Percentiles rank a stretch among this genome's conserved stretches.
Evolutionary conservation across 2,113 vertebrate genomes (phyloP).

Genomic region (Furnarius figulus): DNA sequence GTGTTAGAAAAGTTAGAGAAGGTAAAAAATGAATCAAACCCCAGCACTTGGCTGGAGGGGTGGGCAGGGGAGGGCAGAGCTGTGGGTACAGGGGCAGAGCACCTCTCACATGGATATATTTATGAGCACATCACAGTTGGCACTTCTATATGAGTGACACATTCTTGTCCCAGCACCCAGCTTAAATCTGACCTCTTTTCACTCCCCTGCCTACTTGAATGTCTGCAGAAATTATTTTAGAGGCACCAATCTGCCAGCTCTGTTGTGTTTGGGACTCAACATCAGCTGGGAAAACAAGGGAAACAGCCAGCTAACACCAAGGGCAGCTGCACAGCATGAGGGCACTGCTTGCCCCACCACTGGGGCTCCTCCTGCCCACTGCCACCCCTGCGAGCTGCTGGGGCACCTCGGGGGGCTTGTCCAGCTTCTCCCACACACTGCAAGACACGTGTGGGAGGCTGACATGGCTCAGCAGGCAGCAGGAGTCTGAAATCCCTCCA

Average conservation of each 20-base stretch:
- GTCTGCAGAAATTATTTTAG: not conserved
- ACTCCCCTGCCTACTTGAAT: not conserved
- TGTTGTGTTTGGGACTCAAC: not conserved
- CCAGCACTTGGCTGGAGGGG: too few species aligned
- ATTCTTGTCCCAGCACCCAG: not conserved
- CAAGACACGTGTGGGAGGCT: not conserved
- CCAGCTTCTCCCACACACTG: accelerated
- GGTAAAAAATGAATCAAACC: not conserved
- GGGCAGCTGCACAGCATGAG: not conserved
- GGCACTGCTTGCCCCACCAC: too few species aligned
- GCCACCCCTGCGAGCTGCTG: not conserved
- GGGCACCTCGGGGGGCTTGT: not conserved
- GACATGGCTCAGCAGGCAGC: not conserved
- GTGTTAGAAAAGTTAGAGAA: not conserved
- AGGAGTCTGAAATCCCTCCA: not conserved
- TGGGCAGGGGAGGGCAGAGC: not conserved
- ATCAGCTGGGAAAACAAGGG: not conserved
- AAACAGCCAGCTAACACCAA: not conserved
- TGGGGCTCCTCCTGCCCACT: not conserved
- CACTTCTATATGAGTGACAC: not conserved
- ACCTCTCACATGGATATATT: not conserved
- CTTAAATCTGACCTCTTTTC: not conserved
- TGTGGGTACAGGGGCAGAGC: accelerated
- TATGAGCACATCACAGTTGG: not conserved
- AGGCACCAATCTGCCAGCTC: not conserved